These are phyloP conservation scores for Lerista edwardsae DNA, from an alignment of 2,797 vertebrate species.

Conservation along the genomic window DNA sequence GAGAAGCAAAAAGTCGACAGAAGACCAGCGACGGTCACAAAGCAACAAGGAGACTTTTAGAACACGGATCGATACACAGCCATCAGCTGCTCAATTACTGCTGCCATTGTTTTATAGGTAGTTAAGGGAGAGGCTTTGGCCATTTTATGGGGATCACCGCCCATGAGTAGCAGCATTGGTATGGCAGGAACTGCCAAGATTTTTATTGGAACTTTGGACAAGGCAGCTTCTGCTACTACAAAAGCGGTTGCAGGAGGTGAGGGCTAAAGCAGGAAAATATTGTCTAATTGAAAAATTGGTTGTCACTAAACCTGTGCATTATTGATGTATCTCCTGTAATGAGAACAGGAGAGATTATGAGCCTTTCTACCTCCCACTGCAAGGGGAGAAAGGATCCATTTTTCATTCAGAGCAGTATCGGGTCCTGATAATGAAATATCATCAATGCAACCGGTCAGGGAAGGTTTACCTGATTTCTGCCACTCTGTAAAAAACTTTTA, in stretches of 20 bases:
- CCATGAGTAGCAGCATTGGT: not conserved
- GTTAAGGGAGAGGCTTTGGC: not conserved
- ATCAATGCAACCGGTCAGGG: not conserved
- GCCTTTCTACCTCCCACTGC: not conserved
- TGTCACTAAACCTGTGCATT: not conserved
- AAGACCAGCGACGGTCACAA: not conserved
- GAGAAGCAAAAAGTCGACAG: not conserved
- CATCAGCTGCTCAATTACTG: not conserved
- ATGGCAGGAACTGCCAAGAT: constrained; percentile 7
- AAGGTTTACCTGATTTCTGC: not conserved
- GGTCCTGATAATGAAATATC: not conserved
- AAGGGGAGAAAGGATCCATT: not conserved
- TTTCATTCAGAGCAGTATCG: not conserved
- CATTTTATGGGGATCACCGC: not conserved
- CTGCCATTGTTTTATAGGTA: not conserved
- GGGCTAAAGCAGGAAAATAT: not conserved
- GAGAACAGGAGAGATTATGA: not conserved
- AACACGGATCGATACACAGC: not conserved
- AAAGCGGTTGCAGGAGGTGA: constrained; percentile 1
- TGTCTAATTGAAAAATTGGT: constrained; percentile 19
- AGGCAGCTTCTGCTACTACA: not conserved
- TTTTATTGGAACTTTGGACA: constrained; percentile 7
- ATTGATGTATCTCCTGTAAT: constrained; percentile 13
- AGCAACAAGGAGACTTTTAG: constrained; percentile 1
- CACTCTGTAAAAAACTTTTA: not conserved